These are phyloP conservation scores for Sebastes itinus DNA, from an alignment of 2,797 vertebrate species.

Conservation along the genomic window DNA sequence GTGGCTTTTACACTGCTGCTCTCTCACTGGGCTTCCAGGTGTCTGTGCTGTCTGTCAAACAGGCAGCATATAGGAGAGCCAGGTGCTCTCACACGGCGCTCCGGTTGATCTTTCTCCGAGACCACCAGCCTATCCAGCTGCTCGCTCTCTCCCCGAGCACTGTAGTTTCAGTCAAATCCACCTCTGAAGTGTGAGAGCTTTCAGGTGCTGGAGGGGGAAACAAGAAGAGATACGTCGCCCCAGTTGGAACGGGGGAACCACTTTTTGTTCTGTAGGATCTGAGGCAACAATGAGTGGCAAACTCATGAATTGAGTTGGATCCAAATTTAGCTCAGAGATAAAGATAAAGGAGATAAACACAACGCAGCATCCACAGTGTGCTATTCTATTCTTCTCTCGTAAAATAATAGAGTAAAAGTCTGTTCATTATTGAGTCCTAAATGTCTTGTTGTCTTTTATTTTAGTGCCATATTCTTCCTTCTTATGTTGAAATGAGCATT, in stretches of 20 bases:
- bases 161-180: conserved; percentile 2
- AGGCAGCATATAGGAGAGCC: conserved; percentile 38
- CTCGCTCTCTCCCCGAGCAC: conserved; percentile 7
- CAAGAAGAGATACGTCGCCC: neutral
- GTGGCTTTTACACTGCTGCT: conserved; percentile 52
- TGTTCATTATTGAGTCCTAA: neutral
- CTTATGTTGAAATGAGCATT: neutral
- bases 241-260: neutral
- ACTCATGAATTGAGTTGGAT: neutral
- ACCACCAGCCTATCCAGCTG: conserved; percentile 44
- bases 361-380: neutral
- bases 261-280: neutral
- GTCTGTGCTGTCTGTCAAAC: conserved; percentile 64
- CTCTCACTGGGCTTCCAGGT: conserved; percentile 66
- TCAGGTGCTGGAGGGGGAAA: neutral
- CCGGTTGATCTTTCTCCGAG: conserved; percentile 37
- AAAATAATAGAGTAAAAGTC: neutral
- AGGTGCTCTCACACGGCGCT: conserved; percentile 59
- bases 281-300: neutral
- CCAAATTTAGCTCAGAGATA: conserved; percentile 7
- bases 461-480: neutral
- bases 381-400: neutral
- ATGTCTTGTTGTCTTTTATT: neutral
- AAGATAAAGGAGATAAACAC: neutral
- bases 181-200: conserved; percentile 5